A percentile compares a stretch with the other conserved stretches of the same genome.
These are phyloP conservation scores for Glaucopsyche alexis DNA, from an alignment of 2,888 invertebrate genomes.

Conservation along the genomic window DNA sequence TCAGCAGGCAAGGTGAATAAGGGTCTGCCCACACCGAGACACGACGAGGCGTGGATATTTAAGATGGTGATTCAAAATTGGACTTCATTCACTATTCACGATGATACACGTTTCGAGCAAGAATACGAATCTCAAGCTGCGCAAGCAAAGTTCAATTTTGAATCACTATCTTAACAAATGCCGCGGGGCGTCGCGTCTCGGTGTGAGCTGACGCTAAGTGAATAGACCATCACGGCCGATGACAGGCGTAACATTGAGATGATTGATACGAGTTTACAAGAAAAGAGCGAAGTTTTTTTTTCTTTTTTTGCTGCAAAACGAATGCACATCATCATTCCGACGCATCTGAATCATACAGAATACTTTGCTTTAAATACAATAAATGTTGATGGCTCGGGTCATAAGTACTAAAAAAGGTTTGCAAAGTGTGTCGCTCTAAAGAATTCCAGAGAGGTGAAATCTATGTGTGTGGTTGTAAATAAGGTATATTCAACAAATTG, in stretches of 20 bases:
- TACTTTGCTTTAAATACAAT: background rate
- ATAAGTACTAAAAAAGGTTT: slow-evolving; percentile 6
- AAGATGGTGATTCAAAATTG: no score
- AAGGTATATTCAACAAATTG: background rate
- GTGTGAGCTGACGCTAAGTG: background rate
- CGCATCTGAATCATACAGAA: background rate
- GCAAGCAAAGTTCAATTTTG: no score
- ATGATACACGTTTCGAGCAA: no score
- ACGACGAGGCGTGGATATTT: no score
- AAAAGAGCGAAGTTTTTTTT: slow-evolving; percentile 10
- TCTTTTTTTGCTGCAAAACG: slow-evolving; percentile 13
- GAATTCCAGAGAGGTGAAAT: background rate
- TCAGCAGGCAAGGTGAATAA: slow-evolving; percentile 24
- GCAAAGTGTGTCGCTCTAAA: background rate
- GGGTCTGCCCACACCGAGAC: no score
- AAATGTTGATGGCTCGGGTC: slow-evolving; percentile 11
- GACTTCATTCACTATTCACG: no score
- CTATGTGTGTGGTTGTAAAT: background rate
- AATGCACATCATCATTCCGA: slow-evolving; percentile 16
- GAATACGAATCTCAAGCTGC: no score
- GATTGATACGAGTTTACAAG: slow-evolving; percentile 24
- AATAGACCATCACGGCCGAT: slow-evolving; percentile 27
- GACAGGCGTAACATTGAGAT: slow-evolving; percentile 25
- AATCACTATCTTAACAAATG: no score
- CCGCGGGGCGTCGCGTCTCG: no score